phyloP scores from a whole-genome alignment of 2,113 vertebrate species.

The Rutilus rutilus region DNA sequence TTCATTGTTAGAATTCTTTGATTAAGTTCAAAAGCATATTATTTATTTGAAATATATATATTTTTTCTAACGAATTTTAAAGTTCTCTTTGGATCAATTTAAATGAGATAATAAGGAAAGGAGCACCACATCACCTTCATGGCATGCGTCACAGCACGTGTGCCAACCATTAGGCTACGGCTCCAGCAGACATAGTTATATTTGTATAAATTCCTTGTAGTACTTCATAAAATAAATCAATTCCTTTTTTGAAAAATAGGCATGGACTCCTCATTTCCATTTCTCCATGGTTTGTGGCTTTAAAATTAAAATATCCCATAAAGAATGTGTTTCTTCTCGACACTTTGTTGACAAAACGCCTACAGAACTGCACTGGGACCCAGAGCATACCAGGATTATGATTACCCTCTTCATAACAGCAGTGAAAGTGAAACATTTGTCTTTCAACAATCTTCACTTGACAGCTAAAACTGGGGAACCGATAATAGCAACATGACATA shows the following conservation, averaged over 20 bases:
- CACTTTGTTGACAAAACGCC: neutral
- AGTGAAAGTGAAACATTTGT: conserved; percentile 3
- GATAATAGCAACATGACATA: conserved; percentile 3
- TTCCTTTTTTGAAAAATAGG: neutral
- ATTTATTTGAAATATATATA: neutral
- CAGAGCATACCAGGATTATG: neutral
- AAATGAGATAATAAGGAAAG: neutral
- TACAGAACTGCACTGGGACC: neutral
- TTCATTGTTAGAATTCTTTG: neutral
- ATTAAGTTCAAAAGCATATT: neutral
- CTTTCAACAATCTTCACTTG: neutral
- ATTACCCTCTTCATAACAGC: neutral
- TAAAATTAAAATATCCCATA: conserved; percentile 5
- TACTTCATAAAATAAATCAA: neutral
- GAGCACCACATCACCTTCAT: neutral
- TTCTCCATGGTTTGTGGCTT: neutral
- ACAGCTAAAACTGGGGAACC: neutral
- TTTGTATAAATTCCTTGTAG: neutral
- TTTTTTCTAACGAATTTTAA: neutral
- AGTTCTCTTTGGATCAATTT: neutral
- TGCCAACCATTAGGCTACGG: neutral
- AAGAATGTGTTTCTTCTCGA: neutral
- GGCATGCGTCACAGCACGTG: neutral
- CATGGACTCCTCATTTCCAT: neutral
- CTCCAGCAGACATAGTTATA: neutral